phyloP scores from a whole-genome alignment of 1,140 invertebrate species.

The Scaptodrosophila lebanonensis region DNA sequence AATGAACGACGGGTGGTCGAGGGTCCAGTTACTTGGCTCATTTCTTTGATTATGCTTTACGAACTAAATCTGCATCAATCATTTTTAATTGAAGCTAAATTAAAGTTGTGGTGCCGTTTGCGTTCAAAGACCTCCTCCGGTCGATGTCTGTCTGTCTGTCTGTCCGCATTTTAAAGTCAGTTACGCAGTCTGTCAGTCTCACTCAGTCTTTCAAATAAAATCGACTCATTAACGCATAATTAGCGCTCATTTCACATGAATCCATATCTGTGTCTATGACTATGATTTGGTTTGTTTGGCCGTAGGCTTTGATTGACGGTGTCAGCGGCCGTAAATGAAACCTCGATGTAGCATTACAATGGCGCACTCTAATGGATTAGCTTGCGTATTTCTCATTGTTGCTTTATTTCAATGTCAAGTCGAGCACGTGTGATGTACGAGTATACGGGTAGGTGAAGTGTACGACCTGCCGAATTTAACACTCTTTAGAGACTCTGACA shows the following conservation, averaged over 20 bases:
- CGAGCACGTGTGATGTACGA: too few species aligned
- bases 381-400: too few species aligned
- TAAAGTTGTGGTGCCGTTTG: constrained; percentile 16
- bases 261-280: neutral
- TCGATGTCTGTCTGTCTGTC: too few species aligned
- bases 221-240: constrained; percentile 58
- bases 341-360: too few species aligned
- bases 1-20: constrained; percentile 29
- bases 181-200: neutral
- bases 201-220: constrained; percentile 26
- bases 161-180: too few species aligned
- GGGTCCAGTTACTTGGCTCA: constrained; percentile 41
- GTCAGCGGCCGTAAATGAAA: too few species aligned
- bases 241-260: constrained; percentile 59
- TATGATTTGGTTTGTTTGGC: constrained; percentile 1
- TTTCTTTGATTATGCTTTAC: constrained; percentile 34
- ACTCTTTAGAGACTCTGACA: too few species aligned
- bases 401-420: too few species aligned
- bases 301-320: constrained; percentile 37
- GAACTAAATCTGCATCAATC: constrained; percentile 61
- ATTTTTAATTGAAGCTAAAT: constrained; percentile 57
- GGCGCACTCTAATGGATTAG: too few species aligned
- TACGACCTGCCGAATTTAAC: too few species aligned
- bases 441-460: too few species aligned
- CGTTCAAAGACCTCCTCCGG: too few species aligned